Percentiles rank a stretch among this genome's conserved stretches.
Conservation (phyloP, 1,140 invertebrate genomes). For the Aradophagus sp. region DNA sequence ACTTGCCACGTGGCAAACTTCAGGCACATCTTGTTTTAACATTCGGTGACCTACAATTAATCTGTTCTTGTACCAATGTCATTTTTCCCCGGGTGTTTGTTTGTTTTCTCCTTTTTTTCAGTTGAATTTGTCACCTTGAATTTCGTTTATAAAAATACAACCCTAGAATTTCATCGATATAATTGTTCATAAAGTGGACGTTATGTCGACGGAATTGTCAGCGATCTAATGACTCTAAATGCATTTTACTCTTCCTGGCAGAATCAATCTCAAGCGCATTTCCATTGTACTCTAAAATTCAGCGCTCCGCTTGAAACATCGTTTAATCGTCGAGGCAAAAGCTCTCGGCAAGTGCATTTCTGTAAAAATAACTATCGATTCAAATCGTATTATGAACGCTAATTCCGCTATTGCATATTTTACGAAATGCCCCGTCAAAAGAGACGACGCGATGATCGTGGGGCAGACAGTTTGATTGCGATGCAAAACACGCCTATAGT, state of each 20-base stretch:
- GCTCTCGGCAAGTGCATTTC: slow-evolving; percentile 50
- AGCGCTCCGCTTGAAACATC: slow-evolving; percentile 48
- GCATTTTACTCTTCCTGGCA: slow-evolving; percentile 56
- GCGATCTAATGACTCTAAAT: slow-evolving; percentile 59
- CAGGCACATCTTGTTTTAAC: background rate
- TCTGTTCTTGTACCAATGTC: too few relatives aligned
- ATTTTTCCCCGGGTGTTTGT: too few relatives aligned
- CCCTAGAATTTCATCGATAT: slow-evolving; percentile 51
- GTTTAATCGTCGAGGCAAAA: slow-evolving; percentile 53
- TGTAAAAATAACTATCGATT: slow-evolving; percentile 59
- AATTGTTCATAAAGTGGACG: slow-evolving; percentile 53
- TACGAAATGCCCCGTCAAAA: slow-evolving; percentile 55
- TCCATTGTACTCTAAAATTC: slow-evolving; percentile 57
- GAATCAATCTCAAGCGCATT: slow-evolving; percentile 59
- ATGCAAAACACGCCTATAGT: slow-evolving; percentile 41
- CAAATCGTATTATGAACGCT: slow-evolving; percentile 55
- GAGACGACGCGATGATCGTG: slow-evolving; percentile 42
- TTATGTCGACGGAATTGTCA: slow-evolving; percentile 57
- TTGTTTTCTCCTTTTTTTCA: too few relatives aligned
- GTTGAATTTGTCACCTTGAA: slow-evolving; percentile 14
- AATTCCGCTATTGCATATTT: slow-evolving; percentile 58
- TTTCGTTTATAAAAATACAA: slow-evolving; percentile 45
- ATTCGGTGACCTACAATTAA: too few relatives aligned
- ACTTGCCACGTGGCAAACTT: too few relatives aligned
- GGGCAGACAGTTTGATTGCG: slow-evolving; percentile 52